These are phyloP conservation scores for Gastrophysa polygoni DNA, from an alignment of 2,888 invertebrate species.

Conservation along the genomic window DNA sequence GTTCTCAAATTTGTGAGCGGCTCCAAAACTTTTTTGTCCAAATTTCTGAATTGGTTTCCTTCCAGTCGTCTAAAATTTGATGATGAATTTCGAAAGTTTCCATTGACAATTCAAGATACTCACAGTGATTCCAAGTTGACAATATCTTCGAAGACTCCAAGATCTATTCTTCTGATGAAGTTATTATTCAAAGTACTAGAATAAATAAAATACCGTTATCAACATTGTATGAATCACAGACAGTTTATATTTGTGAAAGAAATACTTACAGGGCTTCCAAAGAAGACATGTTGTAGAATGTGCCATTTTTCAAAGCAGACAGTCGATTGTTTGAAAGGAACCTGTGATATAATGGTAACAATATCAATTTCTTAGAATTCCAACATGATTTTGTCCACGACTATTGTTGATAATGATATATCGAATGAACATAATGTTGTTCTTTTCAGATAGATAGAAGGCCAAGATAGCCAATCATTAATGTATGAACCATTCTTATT, in stretches of 20 bases:
- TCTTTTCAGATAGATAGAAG: no score
- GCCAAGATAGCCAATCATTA: no score
- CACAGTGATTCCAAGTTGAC: conserved; percentile 59
- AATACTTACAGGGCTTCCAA: conserved; percentile 58
- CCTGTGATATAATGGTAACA: conserved; percentile 55
- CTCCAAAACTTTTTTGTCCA: conserved; percentile 55
- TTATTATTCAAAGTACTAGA: conserved; percentile 61
- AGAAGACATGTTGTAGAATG: conserved; percentile 59
- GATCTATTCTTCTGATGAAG: conserved; percentile 55
- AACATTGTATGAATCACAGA: background rate
- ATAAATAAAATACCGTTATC: conserved; percentile 16
- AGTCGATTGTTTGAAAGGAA: conserved; percentile 62
- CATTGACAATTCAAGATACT: no score
- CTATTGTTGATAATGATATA: no score
- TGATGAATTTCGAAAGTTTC: conserved; percentile 11
- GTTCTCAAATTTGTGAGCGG: conserved; percentile 57
- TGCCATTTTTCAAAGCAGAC: conserved; percentile 53
- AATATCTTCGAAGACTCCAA: conserved; percentile 56
- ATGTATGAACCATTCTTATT: no score
- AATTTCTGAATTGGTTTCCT: conserved; percentile 52
- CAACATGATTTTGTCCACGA: no score
- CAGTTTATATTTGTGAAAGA: no score
- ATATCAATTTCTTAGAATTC: no score
- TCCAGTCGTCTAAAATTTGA: conserved; percentile 46
- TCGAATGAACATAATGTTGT: no score